These are phyloP conservation scores for Dolichopus griseipennis DNA, from an alignment of 2,888 invertebrate species.

Conservation along the genomic window DNA sequence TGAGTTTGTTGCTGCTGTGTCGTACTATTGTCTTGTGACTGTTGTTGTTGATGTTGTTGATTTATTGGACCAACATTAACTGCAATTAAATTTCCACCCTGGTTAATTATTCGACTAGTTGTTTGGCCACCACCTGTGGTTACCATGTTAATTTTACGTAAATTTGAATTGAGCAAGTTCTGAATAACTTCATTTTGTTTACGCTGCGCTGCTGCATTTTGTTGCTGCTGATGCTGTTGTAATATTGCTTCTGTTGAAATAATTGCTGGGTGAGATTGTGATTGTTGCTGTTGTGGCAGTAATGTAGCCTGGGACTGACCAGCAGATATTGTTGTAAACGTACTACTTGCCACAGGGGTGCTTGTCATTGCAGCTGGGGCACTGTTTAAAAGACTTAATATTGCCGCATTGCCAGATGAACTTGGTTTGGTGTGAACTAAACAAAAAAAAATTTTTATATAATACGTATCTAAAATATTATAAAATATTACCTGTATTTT, in stretches of 20 bases:
- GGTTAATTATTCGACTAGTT: slow-evolving; percentile 23
- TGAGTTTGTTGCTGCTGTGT: slow-evolving; percentile 20
- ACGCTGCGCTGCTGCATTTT: slow-evolving; percentile 23
- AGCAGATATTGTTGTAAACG: slow-evolving; percentile 35
- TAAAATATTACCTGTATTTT: slow-evolving; percentile 22
- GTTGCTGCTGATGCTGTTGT: slow-evolving; percentile 25
- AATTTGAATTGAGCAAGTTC: slow-evolving; percentile 35
- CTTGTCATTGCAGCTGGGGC: slow-evolving; percentile 66
- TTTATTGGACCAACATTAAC: slow-evolving; percentile 28
- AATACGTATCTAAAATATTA: too few species aligned
- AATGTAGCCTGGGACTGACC: slow-evolving; percentile 23
- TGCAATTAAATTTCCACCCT: slow-evolving; percentile 39
- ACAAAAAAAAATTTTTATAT: neutral
- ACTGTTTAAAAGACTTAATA: slow-evolving; percentile 67
- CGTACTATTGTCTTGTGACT: slow-evolving; percentile 11
- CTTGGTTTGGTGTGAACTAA: slow-evolving; percentile 19
- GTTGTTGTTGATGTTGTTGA: slow-evolving; percentile 25
- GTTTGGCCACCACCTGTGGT: slow-evolving; percentile 17
- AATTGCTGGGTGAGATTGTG: slow-evolving; percentile 26
- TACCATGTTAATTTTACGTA: slow-evolving; percentile 38
- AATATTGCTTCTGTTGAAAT: slow-evolving; percentile 20
- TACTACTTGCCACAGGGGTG: slow-evolving; percentile 47
- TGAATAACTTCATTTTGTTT: slow-evolving; percentile 41
- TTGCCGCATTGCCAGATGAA: slow-evolving; percentile 53
- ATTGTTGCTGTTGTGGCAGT: slow-evolving; percentile 28